Evolutionary conservation across 2,797 vertebrate genomes (phyloP), one percentile per base, ranked within the genome.

Genomic region (Channallabes apus): DNA sequence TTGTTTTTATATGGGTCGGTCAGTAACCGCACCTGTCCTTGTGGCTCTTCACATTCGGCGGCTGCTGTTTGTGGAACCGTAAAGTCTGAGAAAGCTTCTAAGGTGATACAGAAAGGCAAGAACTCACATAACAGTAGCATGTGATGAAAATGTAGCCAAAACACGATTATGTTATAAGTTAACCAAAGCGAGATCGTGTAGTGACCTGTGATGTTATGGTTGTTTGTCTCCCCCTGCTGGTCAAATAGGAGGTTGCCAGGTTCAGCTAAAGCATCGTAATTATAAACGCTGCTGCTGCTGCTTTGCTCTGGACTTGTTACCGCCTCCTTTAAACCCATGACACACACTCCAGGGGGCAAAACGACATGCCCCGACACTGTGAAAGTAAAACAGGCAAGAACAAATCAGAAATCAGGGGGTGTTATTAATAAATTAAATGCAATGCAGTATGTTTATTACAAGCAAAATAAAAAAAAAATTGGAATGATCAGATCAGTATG

Each of bases 321-420:
- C 68, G 85, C 89, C 22, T 56, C 86, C 35, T 88, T 88, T 41
- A 94, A 88, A 85, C 93, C 92, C 46, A 86, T 86, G 69, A 91
- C 90, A 56, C 79, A 90, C 62, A 89, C 89, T 65, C 90, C 87
- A 76, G 84, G 84, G 32, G 93, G 92, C 67, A 95, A 88, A 56
- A 94, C 91, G 69, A 94, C 87, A 24, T 83, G 88, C 15, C 84
- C 87, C 0, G 91, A 93, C 83, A 95, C 95, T 96, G 56, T 0
- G 7, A 75, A 5, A 84, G 69, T 14, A 27, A 46, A 89, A 56
- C 80, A 46, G 58, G 62, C 71, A 17, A 3, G 15, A 88, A 82
- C 5, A 86, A 32, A 72, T 35, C 1, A 54, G 14, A 75, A 38
- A 38, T 38, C 38, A 38, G 38, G 38, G 38, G 4, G 38, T 38